Evolutionary conservation across 1,140 invertebrate species (phyloP).

Genomic region (Drosophila subobscura): DNA sequence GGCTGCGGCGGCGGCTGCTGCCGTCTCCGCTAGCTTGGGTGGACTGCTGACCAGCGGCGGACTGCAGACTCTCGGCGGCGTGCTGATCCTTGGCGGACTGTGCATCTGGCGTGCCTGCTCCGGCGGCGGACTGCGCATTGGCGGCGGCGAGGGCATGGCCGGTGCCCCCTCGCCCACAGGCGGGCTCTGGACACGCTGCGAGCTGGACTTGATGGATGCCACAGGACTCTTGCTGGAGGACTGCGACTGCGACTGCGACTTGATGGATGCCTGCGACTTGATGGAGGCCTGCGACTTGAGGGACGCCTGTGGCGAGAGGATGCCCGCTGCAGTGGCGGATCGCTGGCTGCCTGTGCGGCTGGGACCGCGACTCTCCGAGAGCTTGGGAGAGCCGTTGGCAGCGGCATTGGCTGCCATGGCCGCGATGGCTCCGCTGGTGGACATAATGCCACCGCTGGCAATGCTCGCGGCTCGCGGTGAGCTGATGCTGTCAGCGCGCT

Average conservation of each 20-base stretch:
- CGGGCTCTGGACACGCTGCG: conserved; percentile 70
- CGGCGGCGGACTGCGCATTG: conserved; percentile 68
- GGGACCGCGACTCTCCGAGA: conserved; percentile 59
- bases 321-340: conserved; percentile 27
- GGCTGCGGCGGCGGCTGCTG: conserved; percentile 46
- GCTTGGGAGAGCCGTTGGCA: conserved; percentile 42
- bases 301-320: conserved; percentile 63
- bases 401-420: conserved; percentile 20
- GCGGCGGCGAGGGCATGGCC: conserved; percentile 75
- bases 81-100: conserved; percentile 77
- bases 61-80: conserved; percentile 76
- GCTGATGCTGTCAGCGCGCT: conserved; percentile 59
- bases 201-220: conserved; percentile 63
- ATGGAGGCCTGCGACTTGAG: conserved; percentile 57
- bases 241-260: conserved; percentile 8
- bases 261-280: conserved; percentile 32
- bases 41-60: conserved; percentile 78
- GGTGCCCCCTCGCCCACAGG: conserved; percentile 70
- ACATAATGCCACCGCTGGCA: conserved; percentile 58
- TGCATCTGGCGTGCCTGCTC: conserved; percentile 70
- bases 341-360: conserved; percentile 72
- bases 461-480: conserved; percentile 68
- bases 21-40: conserved; percentile 65
- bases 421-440: conserved; percentile 55
- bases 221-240: conserved; percentile 38